Evolutionary conservation across 1,140 invertebrate genomes (phyloP), one percentile per base, ranked within the genome.

Genomic region (Caenorhabditis remanei): DNA sequence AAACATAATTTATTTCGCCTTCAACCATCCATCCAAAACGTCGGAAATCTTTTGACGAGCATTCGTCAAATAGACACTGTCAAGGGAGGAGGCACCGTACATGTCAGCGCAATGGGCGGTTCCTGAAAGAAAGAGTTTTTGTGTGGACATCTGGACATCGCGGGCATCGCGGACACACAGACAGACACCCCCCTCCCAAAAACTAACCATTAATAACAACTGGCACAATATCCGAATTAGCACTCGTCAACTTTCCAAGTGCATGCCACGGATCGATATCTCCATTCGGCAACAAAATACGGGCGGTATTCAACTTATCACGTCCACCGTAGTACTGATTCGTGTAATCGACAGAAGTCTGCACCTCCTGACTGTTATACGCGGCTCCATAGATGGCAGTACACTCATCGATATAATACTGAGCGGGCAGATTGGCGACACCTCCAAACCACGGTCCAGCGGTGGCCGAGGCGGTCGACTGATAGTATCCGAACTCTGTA

Each of bases 201-300:
- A 13, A 83, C 55, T 43, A 14, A 71, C 86, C 88, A 75, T 90
- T 90, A 53, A 91, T 90, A 58, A 93, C 91, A 75, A 90, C 87
- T 11, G 94, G 90, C 13, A 93, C 92, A 46, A 91, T 92, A 61
- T 92, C 90, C 11, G 67, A 19, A 82, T 90, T 90, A 40, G 88
- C 84, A 41, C 91, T 92, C 14, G 92, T 87, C 11, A 92, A 91
- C 14, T 94, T 90, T 32, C 93, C 95, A 46, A 98, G 93, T 4
- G 95, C 95, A 94, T 97, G 96, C 97, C 97, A 98, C 6, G 97
- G 97, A 94, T 98, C 97, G 83, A 97, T 95, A 4, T 95, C 95
- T 82, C 97, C 97, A 92, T 98, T 97, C 55, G 97, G 95, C 92
- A 96, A 97, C 1, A 97, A 95, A 40, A 97, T 95, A 89, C 96